Base-by-base conservation (phyloP, 1,140 invertebrate species). In the Gryllus bimaculatus region DNA sequence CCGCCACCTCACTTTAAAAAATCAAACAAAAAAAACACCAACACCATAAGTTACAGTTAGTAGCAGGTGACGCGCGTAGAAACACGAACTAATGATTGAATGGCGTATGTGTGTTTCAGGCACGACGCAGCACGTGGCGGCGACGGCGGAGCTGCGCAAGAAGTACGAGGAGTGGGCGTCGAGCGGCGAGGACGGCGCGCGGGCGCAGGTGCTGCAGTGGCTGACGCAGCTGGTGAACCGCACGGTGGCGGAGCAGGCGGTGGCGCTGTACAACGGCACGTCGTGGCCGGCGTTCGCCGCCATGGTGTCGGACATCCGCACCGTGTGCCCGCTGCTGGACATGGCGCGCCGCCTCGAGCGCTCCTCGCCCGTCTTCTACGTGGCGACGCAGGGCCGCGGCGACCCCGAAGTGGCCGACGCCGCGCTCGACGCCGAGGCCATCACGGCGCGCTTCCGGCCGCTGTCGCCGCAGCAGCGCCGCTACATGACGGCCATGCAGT, bases 271-370 rank as follows among this genome's bases (percentile, higher is more conserved):
- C 48, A 49, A 18, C 18, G 77, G 92, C 81, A 85, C 89, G 75
- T 92, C 90, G 2, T 89, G 92, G 80, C 86, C 89, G 78, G 91
- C 91, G 26, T 84, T 94, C 0, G 88, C 90, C 8, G 86, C 90
- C 48, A 89, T 95, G 87, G 92, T 95, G 10, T 93, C 93, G 0
- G 92, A 95, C 79, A 91, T 95, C 13, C 90, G 93, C 4, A 93
- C 92, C 0, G 87, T 94, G 26, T 96, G 94, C 83, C 94, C 94
- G 1, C 84, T 95, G 48, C 86, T 93, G 4, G 89, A 88, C 15
- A 86, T 92, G 48, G 79, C 83, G 7, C 76, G 75, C 10, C 75
- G 76, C 8, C 89, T 91, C 26, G 87, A 89, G 8, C 85, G 88
- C 49, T 86, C 88, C 77, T 87, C 89, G 47, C 85, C 87, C 0